Evolutionary conservation across 2,113 vertebrate genomes (phyloP).

Genomic region (Passer domesticus): DNA sequence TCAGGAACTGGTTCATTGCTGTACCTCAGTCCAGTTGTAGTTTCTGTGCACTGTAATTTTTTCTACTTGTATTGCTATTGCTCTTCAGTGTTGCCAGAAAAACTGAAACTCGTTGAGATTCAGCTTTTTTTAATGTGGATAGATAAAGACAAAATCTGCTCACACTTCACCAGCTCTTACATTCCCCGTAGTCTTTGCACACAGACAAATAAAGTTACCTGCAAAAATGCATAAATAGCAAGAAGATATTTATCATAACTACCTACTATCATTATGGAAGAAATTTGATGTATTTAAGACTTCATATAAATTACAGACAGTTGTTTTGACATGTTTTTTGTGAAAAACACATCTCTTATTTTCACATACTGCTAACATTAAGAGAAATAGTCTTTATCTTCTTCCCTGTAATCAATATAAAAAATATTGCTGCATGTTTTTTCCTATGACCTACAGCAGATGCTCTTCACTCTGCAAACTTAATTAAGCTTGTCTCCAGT

Average conservation of each 20-base stretch:
- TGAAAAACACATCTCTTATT: neutral
- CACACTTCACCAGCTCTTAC: neutral
- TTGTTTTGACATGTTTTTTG: neutral
- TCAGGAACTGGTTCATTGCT: neutral
- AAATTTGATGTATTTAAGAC: neutral
- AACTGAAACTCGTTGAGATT: neutral
- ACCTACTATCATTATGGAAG: neutral
- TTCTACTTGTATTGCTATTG: neutral
- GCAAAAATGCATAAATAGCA: neutral
- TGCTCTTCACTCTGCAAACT: neutral
- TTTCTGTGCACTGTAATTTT: neutral
- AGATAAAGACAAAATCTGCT: neutral
- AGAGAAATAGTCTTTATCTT: neutral
- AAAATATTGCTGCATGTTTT: neutral
- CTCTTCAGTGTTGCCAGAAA: neutral
- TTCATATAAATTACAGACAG: neutral
- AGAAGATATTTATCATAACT: neutral
- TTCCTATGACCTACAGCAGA: neutral
- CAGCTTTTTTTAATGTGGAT: neutral
- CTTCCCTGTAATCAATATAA: neutral
- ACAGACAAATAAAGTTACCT: neutral
- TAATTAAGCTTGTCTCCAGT: neutral
- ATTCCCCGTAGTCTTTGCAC: neutral
- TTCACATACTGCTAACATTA: neutral
- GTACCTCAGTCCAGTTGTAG: neutral